Conservation (phyloP, 2,797 vertebrate species). For the Crocidura indochinensis region DNA sequence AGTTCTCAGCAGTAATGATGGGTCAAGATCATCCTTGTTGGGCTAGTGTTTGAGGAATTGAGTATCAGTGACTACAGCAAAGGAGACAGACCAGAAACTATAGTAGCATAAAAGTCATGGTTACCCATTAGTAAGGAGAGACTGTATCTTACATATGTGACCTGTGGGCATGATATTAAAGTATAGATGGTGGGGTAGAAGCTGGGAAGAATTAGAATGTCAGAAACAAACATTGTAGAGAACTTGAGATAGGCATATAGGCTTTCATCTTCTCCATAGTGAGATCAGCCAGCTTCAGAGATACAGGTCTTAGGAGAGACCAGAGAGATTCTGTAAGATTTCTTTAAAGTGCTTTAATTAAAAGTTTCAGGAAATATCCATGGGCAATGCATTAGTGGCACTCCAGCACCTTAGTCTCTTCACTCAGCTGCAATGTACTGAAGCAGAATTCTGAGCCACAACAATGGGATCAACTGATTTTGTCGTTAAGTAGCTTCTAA, state of each 20-base stretch:
- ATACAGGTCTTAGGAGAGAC: conserved; percentile 9
- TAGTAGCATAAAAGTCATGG: background rate
- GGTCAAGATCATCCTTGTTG: background rate
- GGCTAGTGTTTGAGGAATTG: background rate
- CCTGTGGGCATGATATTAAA: background rate
- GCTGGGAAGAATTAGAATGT: background rate
- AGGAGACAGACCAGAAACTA: background rate
- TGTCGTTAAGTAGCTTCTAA: conserved; percentile 83
- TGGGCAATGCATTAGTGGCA: conserved; percentile 13
- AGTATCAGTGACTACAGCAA: background rate
- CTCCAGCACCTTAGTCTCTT: background rate
- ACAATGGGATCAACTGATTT: conserved; percentile 81
- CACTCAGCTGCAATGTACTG: background rate
- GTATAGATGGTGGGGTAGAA: background rate
- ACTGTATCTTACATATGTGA: background rate
- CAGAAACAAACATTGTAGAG: conserved; percentile 4
- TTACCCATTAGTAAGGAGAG: background rate
- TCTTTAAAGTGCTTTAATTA: conserved; percentile 67
- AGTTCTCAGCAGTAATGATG: too few relatives aligned
- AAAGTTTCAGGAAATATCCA: conserved; percentile 58
- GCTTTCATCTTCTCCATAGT: conserved; percentile 35
- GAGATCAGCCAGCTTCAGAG: background rate
- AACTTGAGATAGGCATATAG: background rate
- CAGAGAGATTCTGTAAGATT: conserved; percentile 60
- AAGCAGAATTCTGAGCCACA: conserved; percentile 57